A percentile compares a stretch with the other conserved stretches of the same genome.
Conservation (phyloP, 2,888 invertebrate species). For the Apotomis betuletana region DNA sequence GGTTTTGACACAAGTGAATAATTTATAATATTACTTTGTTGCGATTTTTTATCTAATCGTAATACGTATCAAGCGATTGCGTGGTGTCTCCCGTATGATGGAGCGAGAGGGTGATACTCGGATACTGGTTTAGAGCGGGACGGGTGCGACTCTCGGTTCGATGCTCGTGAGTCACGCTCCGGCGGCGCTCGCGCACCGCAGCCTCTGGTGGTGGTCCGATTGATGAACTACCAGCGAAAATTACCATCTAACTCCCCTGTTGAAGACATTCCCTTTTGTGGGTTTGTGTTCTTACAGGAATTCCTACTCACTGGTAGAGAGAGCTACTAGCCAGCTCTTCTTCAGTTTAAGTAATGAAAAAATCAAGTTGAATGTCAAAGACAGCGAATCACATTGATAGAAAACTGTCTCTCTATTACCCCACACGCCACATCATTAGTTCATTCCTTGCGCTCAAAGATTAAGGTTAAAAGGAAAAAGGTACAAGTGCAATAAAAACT, state of each 20-base stretch:
- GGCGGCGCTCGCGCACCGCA: slow-evolving; percentile 63
- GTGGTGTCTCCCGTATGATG: slow-evolving; percentile 41
- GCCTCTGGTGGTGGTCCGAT: slow-evolving; percentile 50
- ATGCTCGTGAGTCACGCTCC: slow-evolving; percentile 72
- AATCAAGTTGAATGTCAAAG: no score
- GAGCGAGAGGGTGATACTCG: slow-evolving; percentile 50
- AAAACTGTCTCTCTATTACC: no score
- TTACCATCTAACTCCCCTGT: neutral
- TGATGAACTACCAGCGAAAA: slow-evolving; percentile 22
- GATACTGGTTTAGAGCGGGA: slow-evolving; percentile 68
- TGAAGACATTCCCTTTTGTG: no score
- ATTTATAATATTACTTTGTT: slow-evolving; percentile 24
- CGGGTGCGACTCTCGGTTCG: slow-evolving; percentile 57
- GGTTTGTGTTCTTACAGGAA: no score
- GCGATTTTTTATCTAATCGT: slow-evolving; percentile 47
- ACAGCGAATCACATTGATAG: no score
- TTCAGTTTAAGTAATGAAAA: no score
- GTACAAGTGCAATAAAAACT: no score
- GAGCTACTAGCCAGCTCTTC: no score
- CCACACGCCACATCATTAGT: no score
- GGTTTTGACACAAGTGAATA: slow-evolving; percentile 28
- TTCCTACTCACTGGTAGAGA: no score
- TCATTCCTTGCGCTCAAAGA: no score
- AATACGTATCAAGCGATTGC: slow-evolving; percentile 41
- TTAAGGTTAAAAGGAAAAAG: no score